A percentile compares a stretch with the other conserved stretches of the same genome.
phyloP scores from a whole-genome alignment of 1,140 invertebrate genomes.

The Heliconius nattereri region DNA sequence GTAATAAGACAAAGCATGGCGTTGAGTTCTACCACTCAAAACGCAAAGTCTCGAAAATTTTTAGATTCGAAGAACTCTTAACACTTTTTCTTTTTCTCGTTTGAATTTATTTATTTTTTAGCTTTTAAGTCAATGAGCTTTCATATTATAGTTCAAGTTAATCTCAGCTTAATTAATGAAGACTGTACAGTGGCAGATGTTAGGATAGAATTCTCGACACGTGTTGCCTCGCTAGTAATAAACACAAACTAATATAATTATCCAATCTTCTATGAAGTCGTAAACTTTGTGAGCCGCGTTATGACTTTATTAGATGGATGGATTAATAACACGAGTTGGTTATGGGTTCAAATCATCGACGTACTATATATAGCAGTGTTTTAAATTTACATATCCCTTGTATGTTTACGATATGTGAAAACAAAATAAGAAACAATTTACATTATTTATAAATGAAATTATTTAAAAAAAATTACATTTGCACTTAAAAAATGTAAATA shows the following conservation, averaged over 20 bases:
- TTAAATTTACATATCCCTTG: no score
- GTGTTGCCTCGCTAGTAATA: neutral
- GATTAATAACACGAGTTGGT: no score
- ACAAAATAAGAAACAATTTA: no score
- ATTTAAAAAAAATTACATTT: no score
- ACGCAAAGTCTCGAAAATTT: neutral
- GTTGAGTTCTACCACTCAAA: neutral
- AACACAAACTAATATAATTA: conserved; percentile 8
- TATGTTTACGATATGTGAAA: no score
- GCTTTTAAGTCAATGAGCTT: neutral
- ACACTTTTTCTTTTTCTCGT: no score
- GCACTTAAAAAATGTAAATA: no score
- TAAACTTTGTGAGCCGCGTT: neutral
- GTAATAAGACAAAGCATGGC: neutral
- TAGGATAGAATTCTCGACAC: neutral
- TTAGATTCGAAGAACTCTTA: no score
- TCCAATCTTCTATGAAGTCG: neutral
- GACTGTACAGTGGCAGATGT: neutral
- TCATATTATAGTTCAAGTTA: neutral
- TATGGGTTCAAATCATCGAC: no score
- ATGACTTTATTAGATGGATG: neutral
- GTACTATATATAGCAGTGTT: no score
- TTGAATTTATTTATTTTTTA: no score
- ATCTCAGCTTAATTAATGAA: neutral
- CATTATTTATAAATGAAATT: no score